Conservation (phyloP, 2,797 vertebrate species). For the Eutrigla gurnardus region DNA sequence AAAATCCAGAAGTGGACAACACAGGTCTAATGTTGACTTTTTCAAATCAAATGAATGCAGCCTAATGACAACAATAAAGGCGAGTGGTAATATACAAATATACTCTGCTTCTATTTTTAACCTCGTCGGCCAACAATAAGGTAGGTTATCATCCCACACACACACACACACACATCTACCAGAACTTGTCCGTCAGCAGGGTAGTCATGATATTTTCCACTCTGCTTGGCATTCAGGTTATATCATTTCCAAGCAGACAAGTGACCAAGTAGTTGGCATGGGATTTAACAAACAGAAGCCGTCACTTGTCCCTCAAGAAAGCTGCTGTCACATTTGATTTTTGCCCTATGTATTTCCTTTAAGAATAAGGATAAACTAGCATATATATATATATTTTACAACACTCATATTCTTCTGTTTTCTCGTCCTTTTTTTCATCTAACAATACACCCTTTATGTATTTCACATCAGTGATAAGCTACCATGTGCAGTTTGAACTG, state of each 20-base stretch:
- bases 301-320: conserved; percentile 58
- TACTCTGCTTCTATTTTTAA: not conserved
- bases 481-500: conserved; percentile 5
- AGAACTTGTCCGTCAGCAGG: conserved; percentile 55
- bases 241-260: conserved; percentile 54
- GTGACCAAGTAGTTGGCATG: conserved; percentile 57
- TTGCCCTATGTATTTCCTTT: conserved; percentile 9
- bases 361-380: not conserved
- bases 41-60: not conserved
- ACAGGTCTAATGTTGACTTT: not conserved
- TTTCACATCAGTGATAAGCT: not conserved
- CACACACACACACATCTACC: conserved; percentile 24
- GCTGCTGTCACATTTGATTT: conserved; percentile 35
- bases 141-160: conserved; percentile 8
- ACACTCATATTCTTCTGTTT: not conserved
- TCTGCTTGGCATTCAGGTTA: conserved; percentile 70
- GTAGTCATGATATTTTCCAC: conserved; percentile 60
- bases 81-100: too few species aligned
- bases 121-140: not conserved
- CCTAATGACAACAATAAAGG: not conserved
- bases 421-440: not conserved
- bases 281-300: conserved; percentile 49
- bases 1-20: not conserved
- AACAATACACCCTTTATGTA: not conserved
- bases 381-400: not conserved